Conservation (phyloP, 2,113 vertebrate genomes). For the Orcinus orca region DNA sequence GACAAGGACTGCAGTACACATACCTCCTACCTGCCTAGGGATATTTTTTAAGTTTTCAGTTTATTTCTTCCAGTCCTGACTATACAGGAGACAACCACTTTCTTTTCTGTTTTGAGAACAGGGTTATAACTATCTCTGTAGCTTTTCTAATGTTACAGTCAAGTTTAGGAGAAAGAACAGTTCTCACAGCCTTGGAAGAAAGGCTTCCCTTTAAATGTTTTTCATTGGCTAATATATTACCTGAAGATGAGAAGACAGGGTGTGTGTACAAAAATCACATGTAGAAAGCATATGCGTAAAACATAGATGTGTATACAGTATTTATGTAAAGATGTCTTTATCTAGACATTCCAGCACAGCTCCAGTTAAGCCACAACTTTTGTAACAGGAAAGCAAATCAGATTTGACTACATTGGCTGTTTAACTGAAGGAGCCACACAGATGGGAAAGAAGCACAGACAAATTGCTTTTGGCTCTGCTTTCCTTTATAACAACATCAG, state of each 20-base stretch:
- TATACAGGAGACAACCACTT: background rate
- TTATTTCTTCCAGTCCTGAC: background rate
- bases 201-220: background rate
- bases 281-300: slow-evolving; percentile 59
- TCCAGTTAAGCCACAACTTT: slow-evolving; percentile 66
- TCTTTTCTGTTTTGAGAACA: background rate
- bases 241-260: slow-evolving; percentile 39
- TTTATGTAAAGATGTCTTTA: slow-evolving; percentile 67
- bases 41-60: background rate
- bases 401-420: slow-evolving; percentile 62
- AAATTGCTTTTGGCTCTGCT: slow-evolving; percentile 61
- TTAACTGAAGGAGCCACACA: slow-evolving; percentile 65
- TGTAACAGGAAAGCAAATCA: slow-evolving; percentile 66
- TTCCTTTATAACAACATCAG: slow-evolving; percentile 71
- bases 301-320: slow-evolving; percentile 34
- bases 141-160: background rate
- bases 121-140: background rate
- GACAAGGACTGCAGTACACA: background rate
- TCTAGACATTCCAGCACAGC: slow-evolving; percentile 50
- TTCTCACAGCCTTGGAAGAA: background rate
- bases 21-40: background rate
- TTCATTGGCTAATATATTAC: slow-evolving; percentile 25
- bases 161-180: slow-evolving; percentile 1
- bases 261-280: slow-evolving; percentile 56
- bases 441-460: slow-evolving; percentile 66